Conservation (phyloP, 1,140 invertebrate genomes). For the Copidosoma floridanum region DNA sequence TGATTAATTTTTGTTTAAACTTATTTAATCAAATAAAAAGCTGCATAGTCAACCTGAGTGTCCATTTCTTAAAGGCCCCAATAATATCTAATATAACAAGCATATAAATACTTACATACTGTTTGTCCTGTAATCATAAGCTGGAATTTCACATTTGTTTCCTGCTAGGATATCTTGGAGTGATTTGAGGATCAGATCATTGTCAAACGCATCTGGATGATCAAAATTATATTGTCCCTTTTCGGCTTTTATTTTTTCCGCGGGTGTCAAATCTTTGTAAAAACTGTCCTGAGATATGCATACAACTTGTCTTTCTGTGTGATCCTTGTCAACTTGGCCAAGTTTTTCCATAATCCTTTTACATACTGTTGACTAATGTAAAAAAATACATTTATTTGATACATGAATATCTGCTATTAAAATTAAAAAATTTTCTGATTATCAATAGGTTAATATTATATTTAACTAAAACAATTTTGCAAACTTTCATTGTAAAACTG, state of each 20-base stretch:
- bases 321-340: slow-evolving; percentile 86
- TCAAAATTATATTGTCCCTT: slow-evolving; percentile 97
- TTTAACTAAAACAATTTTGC: too few relatives aligned
- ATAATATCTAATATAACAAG: too few relatives aligned
- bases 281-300: slow-evolving; percentile 96
- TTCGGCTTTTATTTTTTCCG: slow-evolving; percentile 80
- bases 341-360: slow-evolving; percentile 92
- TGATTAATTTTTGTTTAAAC: too few relatives aligned
- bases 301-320: slow-evolving; percentile 85
- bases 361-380: slow-evolving; percentile 94
- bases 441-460: too few relatives aligned
- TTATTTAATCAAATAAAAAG: too few relatives aligned
- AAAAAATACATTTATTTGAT: slow-evolving; percentile 30
- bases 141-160: slow-evolving; percentile 81
- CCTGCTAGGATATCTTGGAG: slow-evolving; percentile 80
- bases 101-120: slow-evolving; percentile 68
- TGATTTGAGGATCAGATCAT: slow-evolving; percentile 77
- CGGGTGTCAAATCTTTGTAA: slow-evolving; percentile 80
- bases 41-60: too few relatives aligned
- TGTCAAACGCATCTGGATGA: slow-evolving; percentile 93
- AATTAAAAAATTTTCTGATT: too few relatives aligned
- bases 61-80: too few relatives aligned
- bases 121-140: slow-evolving; percentile 88
- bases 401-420: background rate
- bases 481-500: too few relatives aligned